Conservation (phyloP, 2,797 vertebrate species). For the Caiman crocodilus region DNA sequence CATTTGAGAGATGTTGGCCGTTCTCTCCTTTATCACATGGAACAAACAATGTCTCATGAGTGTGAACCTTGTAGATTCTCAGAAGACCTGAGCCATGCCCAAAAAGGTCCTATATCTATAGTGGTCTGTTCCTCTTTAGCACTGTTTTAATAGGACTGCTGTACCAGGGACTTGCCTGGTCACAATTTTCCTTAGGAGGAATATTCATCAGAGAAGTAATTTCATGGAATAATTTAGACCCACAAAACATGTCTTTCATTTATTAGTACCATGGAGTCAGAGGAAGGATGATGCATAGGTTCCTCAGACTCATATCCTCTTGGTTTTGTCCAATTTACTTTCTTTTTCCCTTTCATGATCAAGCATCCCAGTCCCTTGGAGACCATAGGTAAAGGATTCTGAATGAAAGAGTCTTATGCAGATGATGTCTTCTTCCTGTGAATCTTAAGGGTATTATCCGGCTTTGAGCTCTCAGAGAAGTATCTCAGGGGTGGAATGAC, state of each 20-base stretch:
- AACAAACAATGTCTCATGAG: neutral
- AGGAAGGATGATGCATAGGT: neutral
- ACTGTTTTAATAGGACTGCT: neutral
- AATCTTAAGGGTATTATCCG: neutral
- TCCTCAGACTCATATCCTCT: too few species aligned
- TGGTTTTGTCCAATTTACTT: accelerated
- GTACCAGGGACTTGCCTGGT: accelerated
- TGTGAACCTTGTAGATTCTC: neutral
- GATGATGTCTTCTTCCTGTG: neutral
- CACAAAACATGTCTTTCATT: neutral
- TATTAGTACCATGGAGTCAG: neutral
- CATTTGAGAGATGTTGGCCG: neutral
- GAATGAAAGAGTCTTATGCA: neutral
- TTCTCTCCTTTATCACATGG: neutral
- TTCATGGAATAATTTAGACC: neutral
- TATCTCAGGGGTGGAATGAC: neutral
- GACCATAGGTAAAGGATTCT: neutral
- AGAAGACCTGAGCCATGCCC: neutral
- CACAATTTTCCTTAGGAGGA: accelerated
- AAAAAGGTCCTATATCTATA: neutral
- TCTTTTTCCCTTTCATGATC: neutral
- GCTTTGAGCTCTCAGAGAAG: neutral
- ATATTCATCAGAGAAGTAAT: neutral
- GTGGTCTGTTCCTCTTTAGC: neutral
- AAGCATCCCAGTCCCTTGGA: neutral